Percentiles rank a stretch among this genome's conserved stretches.
These are phyloP conservation scores for human DNA, from an alignment of 2,113 vertebrate species.

Conservation along the genomic window DNA sequence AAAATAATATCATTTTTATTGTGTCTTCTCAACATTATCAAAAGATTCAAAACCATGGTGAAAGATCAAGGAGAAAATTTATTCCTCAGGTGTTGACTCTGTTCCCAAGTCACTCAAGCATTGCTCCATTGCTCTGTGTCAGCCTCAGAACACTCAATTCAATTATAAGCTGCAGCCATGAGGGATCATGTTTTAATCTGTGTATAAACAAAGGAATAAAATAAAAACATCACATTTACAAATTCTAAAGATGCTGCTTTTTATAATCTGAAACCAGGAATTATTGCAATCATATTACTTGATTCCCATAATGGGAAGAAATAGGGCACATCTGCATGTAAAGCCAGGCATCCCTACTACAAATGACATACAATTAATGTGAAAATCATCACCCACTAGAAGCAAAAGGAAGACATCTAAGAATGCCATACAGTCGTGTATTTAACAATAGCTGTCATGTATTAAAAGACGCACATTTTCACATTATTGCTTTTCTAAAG, in stretches of 20 bases:
- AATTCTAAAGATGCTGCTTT: conserved; percentile 69
- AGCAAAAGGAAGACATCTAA: conserved; percentile 25
- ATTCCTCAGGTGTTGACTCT: conserved; percentile 72
- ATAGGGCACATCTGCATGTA: conserved; percentile 54
- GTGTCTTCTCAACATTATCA: conserved; percentile 56
- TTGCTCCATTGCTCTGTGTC: conserved; percentile 29
- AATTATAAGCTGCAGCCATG: conserved; percentile 73
- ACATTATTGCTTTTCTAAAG: conserved; percentile 41
- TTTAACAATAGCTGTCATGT: conserved; percentile 17
- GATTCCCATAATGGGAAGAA: conserved; percentile 53
- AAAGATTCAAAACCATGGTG: conserved; percentile 57
- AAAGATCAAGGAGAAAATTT: conserved; percentile 75
- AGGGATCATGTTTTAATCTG: conserved; percentile 78
- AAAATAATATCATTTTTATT: conserved; percentile 41
- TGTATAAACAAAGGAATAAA: conserved; percentile 82
- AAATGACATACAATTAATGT: conserved; percentile 37
- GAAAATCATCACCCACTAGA: conserved; percentile 18
- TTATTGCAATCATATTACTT: conserved; percentile 46
- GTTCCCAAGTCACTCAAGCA: conserved; percentile 57
- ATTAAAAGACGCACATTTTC: conserved; percentile 30
- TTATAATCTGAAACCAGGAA: conserved; percentile 58
- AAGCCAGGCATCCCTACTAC: not conserved
- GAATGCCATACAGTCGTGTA: not conserved
- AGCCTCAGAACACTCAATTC: conserved; percentile 64
- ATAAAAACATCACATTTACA: conserved; percentile 69